Evolutionary conservation across 2,113 vertebrate species (phyloP).

Genomic region (Apaloderma vittatum): DNA sequence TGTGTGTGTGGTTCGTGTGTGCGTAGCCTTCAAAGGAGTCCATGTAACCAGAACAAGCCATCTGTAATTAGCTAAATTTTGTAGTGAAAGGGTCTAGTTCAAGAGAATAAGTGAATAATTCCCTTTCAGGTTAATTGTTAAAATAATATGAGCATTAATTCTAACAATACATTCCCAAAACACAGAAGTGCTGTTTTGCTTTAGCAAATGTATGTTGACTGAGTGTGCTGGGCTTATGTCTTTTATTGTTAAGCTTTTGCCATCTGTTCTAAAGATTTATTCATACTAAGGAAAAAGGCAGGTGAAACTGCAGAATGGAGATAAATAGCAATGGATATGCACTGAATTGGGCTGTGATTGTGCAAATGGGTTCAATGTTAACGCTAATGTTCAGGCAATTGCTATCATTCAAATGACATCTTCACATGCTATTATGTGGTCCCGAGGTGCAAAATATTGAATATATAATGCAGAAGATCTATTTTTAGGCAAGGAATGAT

Average conservation of each 20-base stretch:
- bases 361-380: constrained; percentile 63
- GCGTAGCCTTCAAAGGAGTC: neutral
- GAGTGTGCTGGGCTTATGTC: constrained; percentile 56
- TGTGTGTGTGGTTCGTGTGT: neutral
- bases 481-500: neutral
- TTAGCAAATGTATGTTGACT: constrained; percentile 49
- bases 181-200: constrained; percentile 37
- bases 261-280: constrained; percentile 82
- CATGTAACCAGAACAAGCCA: neutral
- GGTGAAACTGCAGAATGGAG: constrained; percentile 76
- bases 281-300: constrained; percentile 69
- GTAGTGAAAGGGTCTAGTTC: neutral
- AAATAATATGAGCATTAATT: constrained; percentile 23
- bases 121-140: constrained; percentile 12
- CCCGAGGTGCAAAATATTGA: constrained; percentile 15
- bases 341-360: constrained; percentile 69
- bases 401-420: constrained; percentile 33
- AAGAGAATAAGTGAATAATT: neutral
- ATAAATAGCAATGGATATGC: constrained; percentile 57
- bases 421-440: neutral
- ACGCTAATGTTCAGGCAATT: constrained; percentile 52
- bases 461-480: neutral
- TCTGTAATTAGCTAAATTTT: constrained; percentile 1
- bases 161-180: neutral
- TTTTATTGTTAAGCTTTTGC: constrained; percentile 77